These are phyloP conservation scores for Pelusios castaneus DNA, from an alignment of 2,113 vertebrate genomes.

Conservation along the genomic window DNA sequence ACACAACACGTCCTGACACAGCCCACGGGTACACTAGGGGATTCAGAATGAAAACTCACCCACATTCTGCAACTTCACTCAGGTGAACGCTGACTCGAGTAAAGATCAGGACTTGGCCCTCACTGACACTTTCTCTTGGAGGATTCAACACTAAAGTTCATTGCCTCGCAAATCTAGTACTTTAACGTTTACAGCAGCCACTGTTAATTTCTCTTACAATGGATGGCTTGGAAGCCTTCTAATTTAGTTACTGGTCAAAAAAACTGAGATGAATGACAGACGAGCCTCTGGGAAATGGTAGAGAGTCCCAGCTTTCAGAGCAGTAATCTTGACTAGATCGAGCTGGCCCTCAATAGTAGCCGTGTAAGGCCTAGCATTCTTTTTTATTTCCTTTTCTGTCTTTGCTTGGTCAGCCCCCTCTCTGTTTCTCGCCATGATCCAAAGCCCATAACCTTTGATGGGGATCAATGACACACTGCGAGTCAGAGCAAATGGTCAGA, in stretches of 20 bases:
- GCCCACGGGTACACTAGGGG: neutral
- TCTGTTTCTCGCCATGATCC: neutral
- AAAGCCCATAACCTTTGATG: neutral
- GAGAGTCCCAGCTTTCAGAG: neutral
- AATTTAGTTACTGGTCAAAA: accelerated
- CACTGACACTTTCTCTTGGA: neutral
- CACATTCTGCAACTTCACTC: neutral
- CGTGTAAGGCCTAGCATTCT: neutral
- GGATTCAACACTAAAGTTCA: neutral
- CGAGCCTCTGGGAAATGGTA: neutral
- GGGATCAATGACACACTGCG: neutral
- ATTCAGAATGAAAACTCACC: neutral
- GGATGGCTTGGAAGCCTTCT: neutral
- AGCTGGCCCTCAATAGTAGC: neutral
- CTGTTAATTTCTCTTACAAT: neutral
- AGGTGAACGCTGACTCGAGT: neutral
- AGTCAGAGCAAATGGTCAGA: neutral
- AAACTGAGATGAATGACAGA: neutral
- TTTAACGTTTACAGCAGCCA: neutral
- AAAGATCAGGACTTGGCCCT: neutral
- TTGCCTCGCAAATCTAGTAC: neutral
- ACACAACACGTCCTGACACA: neutral
- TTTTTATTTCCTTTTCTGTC: neutral
- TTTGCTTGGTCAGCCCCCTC: neutral
- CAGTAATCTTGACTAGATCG: neutral